These are phyloP conservation scores for Paramormyrops kingsleyae DNA, from an alignment of 2,113 vertebrate species.

Conservation along the genomic window DNA sequence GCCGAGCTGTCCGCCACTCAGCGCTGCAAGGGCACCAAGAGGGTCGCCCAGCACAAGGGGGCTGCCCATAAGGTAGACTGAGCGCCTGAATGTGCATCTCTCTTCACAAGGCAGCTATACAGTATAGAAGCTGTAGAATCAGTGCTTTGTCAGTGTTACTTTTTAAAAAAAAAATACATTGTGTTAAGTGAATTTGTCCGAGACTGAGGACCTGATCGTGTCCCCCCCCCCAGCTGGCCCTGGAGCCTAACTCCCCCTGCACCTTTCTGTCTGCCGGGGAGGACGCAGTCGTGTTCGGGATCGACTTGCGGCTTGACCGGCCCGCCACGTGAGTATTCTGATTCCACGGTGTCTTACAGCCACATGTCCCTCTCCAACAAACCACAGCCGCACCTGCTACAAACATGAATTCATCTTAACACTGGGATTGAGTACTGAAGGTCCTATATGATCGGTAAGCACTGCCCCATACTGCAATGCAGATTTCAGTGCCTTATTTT, in stretches of 20 bases:
- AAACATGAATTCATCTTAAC: background rate
- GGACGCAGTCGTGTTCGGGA: slow-evolving; percentile 89
- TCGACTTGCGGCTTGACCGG: slow-evolving; percentile 82
- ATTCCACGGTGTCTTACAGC: background rate
- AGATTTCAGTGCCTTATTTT: background rate
- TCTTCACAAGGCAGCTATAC: background rate
- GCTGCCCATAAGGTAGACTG: slow-evolving; percentile 82
- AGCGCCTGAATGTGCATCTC: background rate
- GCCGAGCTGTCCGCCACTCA: slow-evolving; percentile 90
- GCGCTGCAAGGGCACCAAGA: slow-evolving; percentile 89
- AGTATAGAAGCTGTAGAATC: background rate
- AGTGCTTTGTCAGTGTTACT: background rate
- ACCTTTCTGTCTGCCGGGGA: slow-evolving; percentile 92
- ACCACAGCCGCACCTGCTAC: background rate
- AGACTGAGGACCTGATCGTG: background rate
- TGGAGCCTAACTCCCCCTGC: slow-evolving; percentile 90
- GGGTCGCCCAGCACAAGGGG: slow-evolving; percentile 91
- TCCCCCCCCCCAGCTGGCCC: slow-evolving; percentile 70
- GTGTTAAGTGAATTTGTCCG: background rate
- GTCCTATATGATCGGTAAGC: background rate
- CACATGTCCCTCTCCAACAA: background rate
- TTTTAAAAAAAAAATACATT: background rate
- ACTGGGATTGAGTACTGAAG: background rate
- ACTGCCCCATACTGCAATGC: background rate
- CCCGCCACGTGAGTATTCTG: slow-evolving; percentile 80